Percentiles rank a stretch among this genome's conserved stretches.
Evolutionary conservation across 2,113 vertebrate genomes (phyloP).

Genomic region (Eulacestoma nigropectus): DNA sequence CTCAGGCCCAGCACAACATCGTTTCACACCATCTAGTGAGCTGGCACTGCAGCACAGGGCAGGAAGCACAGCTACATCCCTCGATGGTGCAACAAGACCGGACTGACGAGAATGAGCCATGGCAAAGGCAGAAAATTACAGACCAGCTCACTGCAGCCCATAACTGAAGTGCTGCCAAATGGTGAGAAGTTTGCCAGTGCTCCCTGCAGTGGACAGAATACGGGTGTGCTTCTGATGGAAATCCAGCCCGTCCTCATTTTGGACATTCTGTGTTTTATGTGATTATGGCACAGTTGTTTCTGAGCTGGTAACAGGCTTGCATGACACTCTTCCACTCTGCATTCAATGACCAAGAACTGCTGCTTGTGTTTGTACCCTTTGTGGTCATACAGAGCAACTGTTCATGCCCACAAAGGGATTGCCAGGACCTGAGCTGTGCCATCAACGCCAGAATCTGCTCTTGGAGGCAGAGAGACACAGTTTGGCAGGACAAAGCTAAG

Average conservation of each 20-base stretch:
- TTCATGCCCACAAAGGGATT: neutral
- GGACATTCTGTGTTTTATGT: neutral
- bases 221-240: neutral
- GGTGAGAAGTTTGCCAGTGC: neutral
- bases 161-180: neutral
- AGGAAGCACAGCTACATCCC: neutral
- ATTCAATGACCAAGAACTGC: neutral
- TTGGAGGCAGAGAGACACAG: neutral
- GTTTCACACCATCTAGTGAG: neutral
- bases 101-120: rapidly evolving
- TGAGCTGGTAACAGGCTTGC: neutral
- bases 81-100: rapidly evolving
- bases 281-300: neutral
- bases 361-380: neutral
- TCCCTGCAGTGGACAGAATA: neutral
- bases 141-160: neutral
- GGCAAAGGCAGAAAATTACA: neutral
- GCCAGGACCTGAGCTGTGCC: neutral
- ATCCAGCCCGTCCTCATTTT: neutral
- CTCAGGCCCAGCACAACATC: neutral
- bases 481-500: neutral
- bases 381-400: neutral
- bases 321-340: neutral
- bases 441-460: neutral
- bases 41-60: neutral